These are phyloP conservation scores for Alfaro cultratus DNA, from an alignment of 2,797 vertebrate species.

Conservation along the genomic window DNA sequence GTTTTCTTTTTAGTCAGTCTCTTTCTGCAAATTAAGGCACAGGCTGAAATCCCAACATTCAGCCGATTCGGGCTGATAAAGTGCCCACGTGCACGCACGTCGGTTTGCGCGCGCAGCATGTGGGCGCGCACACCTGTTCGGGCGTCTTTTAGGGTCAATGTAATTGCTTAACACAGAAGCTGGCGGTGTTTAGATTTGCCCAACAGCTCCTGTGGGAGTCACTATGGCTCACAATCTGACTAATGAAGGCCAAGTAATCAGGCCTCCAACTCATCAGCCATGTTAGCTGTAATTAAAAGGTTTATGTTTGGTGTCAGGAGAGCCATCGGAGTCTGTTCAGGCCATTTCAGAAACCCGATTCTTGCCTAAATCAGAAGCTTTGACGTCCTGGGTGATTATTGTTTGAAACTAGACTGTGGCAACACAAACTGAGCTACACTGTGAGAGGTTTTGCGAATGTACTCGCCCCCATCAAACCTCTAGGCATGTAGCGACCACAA, in stretches of 20 bases:
- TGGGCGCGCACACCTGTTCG: slow-evolving; percentile 58
- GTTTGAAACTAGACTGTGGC: neutral
- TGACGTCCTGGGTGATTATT: slow-evolving; percentile 2
- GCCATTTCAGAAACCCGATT: slow-evolving; percentile 42
- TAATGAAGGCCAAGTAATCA: slow-evolving; percentile 80
- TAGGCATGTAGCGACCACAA: neutral
- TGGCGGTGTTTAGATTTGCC: slow-evolving; percentile 62
- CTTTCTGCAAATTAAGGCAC: slow-evolving; percentile 47
- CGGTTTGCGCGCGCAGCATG: slow-evolving; percentile 11
- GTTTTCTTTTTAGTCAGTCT: slow-evolving; percentile 59
- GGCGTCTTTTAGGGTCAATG: slow-evolving; percentile 61
- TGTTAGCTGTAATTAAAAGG: slow-evolving; percentile 77
- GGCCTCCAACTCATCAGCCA: slow-evolving; percentile 73
- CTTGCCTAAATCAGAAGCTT: slow-evolving; percentile 34
- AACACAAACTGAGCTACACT: slow-evolving; percentile 8
- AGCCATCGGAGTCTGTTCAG: slow-evolving; percentile 46
- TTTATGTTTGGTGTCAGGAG: slow-evolving; percentile 71
- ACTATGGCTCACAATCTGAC: slow-evolving; percentile 73
- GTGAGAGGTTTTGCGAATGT: neutral
- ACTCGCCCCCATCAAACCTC: neutral
- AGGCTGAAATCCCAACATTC: slow-evolving; percentile 48
- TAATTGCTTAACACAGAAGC: slow-evolving; percentile 66
- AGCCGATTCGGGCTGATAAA: slow-evolving; percentile 53
- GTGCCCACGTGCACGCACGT: neutral
- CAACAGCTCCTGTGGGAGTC: slow-evolving; percentile 72